Conservation (phyloP, 2,888 invertebrate genomes). For the Gandaritis pyraliata region DNA sequence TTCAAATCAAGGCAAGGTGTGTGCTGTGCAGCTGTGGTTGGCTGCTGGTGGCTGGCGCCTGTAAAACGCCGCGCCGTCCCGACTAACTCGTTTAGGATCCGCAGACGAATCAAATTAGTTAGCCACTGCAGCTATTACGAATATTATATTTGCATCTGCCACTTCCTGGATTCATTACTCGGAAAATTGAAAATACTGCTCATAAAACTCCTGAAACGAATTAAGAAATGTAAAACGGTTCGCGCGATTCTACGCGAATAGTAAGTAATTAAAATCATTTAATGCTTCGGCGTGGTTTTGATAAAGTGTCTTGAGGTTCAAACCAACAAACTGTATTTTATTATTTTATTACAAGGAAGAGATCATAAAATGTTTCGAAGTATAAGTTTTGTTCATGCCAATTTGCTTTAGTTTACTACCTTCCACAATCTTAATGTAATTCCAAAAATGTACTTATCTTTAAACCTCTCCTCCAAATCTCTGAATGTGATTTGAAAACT, state of each 20-base stretch:
- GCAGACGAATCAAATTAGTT: constrained; percentile 79
- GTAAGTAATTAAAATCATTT: constrained; percentile 9
- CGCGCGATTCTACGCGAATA: constrained; percentile 5
- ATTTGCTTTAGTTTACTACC: constrained; percentile 20
- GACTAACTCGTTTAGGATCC: constrained; percentile 76
- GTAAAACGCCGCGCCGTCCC: constrained; percentile 59
- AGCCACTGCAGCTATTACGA: constrained; percentile 74
- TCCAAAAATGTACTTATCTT: constrained; percentile 32
- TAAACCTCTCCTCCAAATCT: constrained; percentile 43
- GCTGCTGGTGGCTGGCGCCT: constrained; percentile 42
- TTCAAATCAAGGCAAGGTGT: constrained; percentile 41
- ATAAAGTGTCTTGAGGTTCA: background rate
- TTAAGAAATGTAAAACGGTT: constrained; percentile 22
- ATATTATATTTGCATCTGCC: constrained; percentile 78
- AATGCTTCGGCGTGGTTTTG: constrained; percentile 4
- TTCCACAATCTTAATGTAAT: constrained; percentile 36
- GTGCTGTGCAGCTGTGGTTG: constrained; percentile 41
- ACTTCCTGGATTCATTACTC: constrained; percentile 61
- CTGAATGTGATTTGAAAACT: constrained; percentile 61
- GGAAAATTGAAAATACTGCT: constrained; percentile 33
- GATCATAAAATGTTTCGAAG: background rate
- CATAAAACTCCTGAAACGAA: constrained; percentile 18
- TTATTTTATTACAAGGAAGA: background rate
- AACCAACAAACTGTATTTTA: background rate
- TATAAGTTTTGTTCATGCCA: background rate